Percentiles rank a stretch among this genome's conserved stretches.
Evolutionary conservation across 2,797 vertebrate genomes (phyloP).

Genomic region (Cyprinodon diabolis): DNA sequence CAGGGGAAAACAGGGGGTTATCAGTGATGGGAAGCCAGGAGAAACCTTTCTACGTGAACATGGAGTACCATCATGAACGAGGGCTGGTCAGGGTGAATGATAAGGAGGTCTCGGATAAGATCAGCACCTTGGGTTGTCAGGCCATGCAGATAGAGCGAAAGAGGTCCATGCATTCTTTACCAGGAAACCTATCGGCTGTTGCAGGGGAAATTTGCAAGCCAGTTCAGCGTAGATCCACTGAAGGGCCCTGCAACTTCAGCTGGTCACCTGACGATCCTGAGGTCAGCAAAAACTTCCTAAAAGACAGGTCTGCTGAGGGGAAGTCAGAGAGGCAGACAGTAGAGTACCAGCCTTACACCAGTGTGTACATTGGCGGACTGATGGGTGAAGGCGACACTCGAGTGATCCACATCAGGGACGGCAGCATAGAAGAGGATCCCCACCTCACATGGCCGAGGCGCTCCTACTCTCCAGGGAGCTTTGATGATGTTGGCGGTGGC

Average conservation of each 20-base stretch:
- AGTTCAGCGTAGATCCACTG: constrained; percentile 79
- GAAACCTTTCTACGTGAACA: constrained; percentile 89
- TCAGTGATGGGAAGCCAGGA: constrained; percentile 60
- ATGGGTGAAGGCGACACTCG: constrained; percentile 78
- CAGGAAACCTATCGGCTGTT: constrained; percentile 75
- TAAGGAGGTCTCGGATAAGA: constrained; percentile 90
- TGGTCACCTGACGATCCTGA: constrained; percentile 86
- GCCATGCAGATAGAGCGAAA: constrained; percentile 96
- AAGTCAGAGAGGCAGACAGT: constrained; percentile 78
- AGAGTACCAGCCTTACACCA: constrained; percentile 90
- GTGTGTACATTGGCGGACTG: constrained; percentile 87
- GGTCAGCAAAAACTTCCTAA: constrained; percentile 82
- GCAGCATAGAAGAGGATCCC: constrained; percentile 79
- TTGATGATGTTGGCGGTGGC: constrained; percentile 88
- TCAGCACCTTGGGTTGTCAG: constrained; percentile 90
- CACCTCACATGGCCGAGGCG: constrained; percentile 92
- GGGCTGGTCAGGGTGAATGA: constrained; percentile 92
- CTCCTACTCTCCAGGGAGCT: constrained; percentile 91
- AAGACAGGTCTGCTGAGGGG: constrained; percentile 74
- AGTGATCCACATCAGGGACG: constrained; percentile 80
- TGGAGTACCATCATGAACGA: constrained; percentile 93
- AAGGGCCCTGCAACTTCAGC: constrained; percentile 84
- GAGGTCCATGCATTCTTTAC: constrained; percentile 83
- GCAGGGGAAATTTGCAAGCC: constrained; percentile 75
- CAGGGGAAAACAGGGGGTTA: constrained; percentile 73